Conservation (phyloP, 2,113 vertebrate genomes). For the Stigmatopora argus region DNA sequence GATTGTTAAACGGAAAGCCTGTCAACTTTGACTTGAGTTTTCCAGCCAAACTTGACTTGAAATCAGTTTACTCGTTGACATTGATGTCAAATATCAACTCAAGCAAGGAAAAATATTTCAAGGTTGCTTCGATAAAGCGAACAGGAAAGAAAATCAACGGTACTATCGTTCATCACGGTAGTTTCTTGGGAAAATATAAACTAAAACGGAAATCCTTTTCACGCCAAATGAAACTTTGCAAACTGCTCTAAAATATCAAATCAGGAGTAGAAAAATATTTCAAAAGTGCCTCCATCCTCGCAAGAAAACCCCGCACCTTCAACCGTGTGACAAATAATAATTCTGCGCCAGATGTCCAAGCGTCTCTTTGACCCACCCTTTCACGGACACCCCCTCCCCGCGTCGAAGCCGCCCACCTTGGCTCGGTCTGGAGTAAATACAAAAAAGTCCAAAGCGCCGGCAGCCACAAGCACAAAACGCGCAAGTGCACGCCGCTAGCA, state of each 20-base stretch:
- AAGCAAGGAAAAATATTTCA: too few species aligned
- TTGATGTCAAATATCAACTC: too few species aligned
- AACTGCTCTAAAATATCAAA: not conserved
- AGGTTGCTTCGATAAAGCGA: not conserved
- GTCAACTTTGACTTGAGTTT: too few species aligned
- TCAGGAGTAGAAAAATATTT: not conserved
- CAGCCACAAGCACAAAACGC: conserved; percentile 54
- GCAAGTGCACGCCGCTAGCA: conserved; percentile 27
- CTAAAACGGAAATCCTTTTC: too few species aligned
- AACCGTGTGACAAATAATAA: not conserved
- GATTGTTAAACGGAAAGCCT: too few species aligned
- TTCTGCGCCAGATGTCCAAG: conserved; percentile 35
- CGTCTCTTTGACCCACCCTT: conserved; percentile 33
- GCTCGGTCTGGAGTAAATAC: conserved; percentile 39
- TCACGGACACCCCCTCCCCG: conserved; percentile 7
- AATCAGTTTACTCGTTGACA: too few species aligned
- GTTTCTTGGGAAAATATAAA: too few species aligned
- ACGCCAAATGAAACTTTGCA: too few species aligned
- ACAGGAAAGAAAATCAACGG: too few species aligned
- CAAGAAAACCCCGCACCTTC: conserved; percentile 5
- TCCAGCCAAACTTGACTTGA: too few species aligned
- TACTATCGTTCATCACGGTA: too few species aligned
- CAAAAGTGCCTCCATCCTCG: not conserved
- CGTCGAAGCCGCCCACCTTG: conserved; percentile 41
- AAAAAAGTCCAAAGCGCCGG: conserved; percentile 59